Evolutionary conservation across 2,113 vertebrate genomes (phyloP).

Genomic region (Menidia beryllina): DNA sequence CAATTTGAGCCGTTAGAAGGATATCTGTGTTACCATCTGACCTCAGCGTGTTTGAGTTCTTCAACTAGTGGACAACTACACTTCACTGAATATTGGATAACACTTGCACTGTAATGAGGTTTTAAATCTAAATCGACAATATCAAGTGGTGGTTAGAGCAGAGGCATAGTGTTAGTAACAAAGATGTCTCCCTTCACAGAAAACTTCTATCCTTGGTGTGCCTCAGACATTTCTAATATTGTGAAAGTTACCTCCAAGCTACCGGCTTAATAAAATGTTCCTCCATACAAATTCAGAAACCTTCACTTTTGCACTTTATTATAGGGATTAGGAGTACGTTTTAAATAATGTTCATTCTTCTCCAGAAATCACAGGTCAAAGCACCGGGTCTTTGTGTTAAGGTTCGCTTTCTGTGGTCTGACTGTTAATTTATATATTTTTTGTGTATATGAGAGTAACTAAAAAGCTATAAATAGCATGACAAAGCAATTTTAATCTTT

Average conservation of each 20-base stretch:
- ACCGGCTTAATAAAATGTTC: no score
- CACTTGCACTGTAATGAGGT: not conserved
- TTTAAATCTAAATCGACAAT: conserved; percentile 4
- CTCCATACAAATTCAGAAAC: no score
- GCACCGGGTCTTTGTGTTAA: not conserved
- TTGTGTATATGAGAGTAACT: not conserved
- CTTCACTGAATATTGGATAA: not conserved
- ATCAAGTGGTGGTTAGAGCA: no score
- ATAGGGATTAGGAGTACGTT: not conserved
- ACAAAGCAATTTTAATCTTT: not conserved
- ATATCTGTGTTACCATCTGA: conserved; percentile 19
- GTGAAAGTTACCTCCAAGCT: no score
- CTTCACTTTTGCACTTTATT: no score
- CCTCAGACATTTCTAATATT: no score
- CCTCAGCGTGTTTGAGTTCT: not conserved
- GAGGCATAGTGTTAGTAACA: no score
- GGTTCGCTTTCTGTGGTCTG: not conserved
- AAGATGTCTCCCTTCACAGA: no score
- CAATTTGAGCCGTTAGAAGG: not conserved
- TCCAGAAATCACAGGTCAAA: not conserved
- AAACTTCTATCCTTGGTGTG: no score
- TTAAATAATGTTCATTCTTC: not conserved
- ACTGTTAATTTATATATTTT: not conserved
- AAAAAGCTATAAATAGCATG: not conserved
- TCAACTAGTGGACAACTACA: conserved; percentile 16